These are phyloP conservation scores for Syndactyla subalaris DNA, from an alignment of 2,797 vertebrate species.

Conservation along the genomic window DNA sequence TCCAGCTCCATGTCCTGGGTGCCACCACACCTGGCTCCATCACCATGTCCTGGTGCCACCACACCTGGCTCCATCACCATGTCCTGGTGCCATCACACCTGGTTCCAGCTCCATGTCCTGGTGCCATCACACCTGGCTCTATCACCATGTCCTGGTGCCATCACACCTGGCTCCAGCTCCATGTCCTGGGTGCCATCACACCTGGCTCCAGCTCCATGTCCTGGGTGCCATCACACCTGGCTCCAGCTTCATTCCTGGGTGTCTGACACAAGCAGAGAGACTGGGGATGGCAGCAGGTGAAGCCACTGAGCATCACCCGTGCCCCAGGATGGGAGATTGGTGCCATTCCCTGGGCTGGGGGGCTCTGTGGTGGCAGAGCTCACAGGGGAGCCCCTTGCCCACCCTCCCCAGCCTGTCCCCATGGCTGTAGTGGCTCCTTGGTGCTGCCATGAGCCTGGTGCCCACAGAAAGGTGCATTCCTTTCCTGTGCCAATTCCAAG, in stretches of 20 bases:
- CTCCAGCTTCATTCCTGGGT: background rate
- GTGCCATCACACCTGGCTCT: too few relatives aligned
- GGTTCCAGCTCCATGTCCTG: background rate
- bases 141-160: background rate
- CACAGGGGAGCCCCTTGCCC: rapidly evolving
- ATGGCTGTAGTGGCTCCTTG: rapidly evolving
- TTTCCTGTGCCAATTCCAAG: rapidly evolving
- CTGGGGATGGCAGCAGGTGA: background rate
- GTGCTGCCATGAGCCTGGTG: rapidly evolving
- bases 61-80: background rate
- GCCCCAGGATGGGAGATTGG: rapidly evolving
- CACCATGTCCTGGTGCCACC: background rate
- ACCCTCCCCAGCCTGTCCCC: background rate
- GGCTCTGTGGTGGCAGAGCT: background rate
- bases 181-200: background rate
- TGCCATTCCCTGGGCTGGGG: background rate
- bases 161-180: rapidly evolving
- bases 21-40: too few relatives aligned
- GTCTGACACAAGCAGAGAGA: rapidly evolving
- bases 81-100: background rate
- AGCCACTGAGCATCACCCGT: background rate
- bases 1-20: background rate
- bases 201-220: background rate
- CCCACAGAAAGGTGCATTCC: rapidly evolving
- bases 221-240: too few relatives aligned